Conservation (phyloP, 2,797 vertebrate genomes). For the Meriones psammophilus region DNA sequence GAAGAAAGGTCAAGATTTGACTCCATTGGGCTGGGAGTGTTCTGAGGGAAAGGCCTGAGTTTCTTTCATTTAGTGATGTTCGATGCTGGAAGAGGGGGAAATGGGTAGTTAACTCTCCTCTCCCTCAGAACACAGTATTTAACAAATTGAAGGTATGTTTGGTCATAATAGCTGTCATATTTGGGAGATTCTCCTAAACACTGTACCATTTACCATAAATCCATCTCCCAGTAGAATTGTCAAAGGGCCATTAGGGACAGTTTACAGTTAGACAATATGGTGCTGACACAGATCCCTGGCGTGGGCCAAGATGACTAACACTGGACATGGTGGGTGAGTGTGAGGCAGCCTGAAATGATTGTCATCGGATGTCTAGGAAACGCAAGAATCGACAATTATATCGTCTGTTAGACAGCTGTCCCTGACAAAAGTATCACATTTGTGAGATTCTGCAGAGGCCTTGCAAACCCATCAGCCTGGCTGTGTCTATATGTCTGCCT, state of each 20-base stretch:
- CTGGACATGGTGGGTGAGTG: background rate
- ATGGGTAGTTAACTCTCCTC: background rate
- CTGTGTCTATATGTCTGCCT: background rate
- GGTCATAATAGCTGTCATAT: background rate
- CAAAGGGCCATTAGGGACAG: background rate
- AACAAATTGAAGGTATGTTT: background rate
- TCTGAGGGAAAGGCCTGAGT: background rate
- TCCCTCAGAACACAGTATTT: background rate
- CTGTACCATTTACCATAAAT: accelerated
- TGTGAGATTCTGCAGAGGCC: background rate
- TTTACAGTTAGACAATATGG: background rate
- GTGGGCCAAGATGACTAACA: background rate
- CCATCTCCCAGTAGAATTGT: background rate
- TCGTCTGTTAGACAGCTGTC: background rate
- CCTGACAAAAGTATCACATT: background rate
- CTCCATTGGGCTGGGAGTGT: background rate
- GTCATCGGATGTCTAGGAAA: background rate
- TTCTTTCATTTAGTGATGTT: background rate
- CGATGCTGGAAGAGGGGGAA: accelerated
- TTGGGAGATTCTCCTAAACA: background rate
- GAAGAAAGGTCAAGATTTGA: background rate
- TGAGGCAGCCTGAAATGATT: background rate
- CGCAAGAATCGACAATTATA: background rate
- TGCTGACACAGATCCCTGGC: background rate
- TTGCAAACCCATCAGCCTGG: background rate